Evolutionary conservation across 1,140 invertebrate genomes (phyloP), one percentile per base, ranked within the genome.

Genomic region (Leptoteleia sp.): DNA sequence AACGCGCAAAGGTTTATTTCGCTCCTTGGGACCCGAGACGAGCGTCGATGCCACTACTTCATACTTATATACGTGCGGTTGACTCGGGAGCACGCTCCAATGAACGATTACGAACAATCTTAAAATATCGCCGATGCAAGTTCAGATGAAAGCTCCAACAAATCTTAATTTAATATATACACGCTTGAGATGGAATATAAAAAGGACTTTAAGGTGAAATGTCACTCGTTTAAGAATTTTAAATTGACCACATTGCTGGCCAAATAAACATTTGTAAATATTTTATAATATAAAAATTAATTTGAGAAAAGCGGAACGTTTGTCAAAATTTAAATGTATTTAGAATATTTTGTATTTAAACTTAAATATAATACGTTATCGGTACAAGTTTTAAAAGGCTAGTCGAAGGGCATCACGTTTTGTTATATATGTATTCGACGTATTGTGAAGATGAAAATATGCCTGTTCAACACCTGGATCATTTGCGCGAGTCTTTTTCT

Each of bases 31-130:
- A 15, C 15, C 37, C 47, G 19, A 54, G 62, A 45, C 22, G 64
- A 62, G 38, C 4, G 43, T 35, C 48, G 45, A 22, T 57, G 62
- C 29, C 38, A 59, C 55, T 80, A 50, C 43, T 80, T 76, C 67
- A 72, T 76, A 73, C 35, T 73, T 80, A 73, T 72, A 52, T 62
- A 76, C 79, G 73, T 80, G 68, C 40, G 79, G 73, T 75, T 80
- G 68, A 73, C 73, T 80, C 47, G 22, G 33, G 17, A 72, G 31
- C 55, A 71, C 75, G 71, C 48, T 70, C 59, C 73, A 76, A 73
- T 62, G 79, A 80, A 61, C 79, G 62, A 80, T 80, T 80, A 76
- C 59, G 77, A 71, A 52, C 52, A 27, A 70, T 67, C 43, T 65
- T 81, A 71, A 81, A 77, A 77, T 77, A 81, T 81, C 52, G 33